Conservation (phyloP, 2,113 vertebrate genomes). For the Prolemur simus region DNA sequence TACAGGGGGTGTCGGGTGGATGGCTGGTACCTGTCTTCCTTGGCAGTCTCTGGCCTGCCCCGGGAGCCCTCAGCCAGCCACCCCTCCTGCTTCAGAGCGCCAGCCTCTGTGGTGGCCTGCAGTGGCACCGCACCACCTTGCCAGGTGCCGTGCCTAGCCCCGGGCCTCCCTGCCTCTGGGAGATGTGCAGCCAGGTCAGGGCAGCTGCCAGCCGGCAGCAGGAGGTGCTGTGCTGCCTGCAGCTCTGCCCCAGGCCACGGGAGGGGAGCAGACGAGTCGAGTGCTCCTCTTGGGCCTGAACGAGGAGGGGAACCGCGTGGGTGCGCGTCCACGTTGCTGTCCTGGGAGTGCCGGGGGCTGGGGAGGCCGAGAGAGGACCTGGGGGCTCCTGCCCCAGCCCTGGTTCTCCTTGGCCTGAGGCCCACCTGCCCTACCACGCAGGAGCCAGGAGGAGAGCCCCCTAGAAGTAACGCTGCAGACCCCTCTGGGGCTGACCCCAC, state of each 20-base stretch:
- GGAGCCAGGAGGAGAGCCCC: neutral
- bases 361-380: neutral
- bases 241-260: neutral
- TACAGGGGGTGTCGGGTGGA: neutral
- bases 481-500: neutral
- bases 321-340: neutral
- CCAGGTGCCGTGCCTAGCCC: no score
- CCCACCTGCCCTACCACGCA: neutral
- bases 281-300: neutral
- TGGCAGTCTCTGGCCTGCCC: neutral
- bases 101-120: neutral
- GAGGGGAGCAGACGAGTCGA: no score
- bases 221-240: neutral
- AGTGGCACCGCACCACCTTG: neutral
- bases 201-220: neutral
- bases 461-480: no score
- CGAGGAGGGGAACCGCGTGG: neutral
- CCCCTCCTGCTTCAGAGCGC: neutral
- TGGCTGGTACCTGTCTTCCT: neutral
- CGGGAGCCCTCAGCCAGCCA: neutral
- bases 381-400: neutral
- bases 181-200: neutral
- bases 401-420: neutral
- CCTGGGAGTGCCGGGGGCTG: accelerated
- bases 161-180: no score